Percentiles rank a stretch among this genome's conserved stretches.
Conservation (phyloP, 2,113 vertebrate species). For the Plestiodon gilberti region DNA sequence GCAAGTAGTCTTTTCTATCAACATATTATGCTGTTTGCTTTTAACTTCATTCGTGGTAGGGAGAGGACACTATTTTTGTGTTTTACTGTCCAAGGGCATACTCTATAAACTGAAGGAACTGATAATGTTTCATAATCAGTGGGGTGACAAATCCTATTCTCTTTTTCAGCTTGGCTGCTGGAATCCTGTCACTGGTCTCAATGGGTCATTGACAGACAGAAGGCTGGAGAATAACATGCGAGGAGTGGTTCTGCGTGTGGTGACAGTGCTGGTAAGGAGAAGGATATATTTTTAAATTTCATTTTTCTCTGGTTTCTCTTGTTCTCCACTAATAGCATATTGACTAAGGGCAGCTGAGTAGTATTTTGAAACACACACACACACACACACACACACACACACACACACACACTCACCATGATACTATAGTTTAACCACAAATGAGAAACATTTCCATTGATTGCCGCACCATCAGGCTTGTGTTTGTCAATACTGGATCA, state of each 20-base stretch:
- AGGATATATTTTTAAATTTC: neutral
- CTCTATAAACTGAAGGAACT: neutral
- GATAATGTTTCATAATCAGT: neutral
- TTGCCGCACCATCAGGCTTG: constrained; percentile 31
- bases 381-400: neutral
- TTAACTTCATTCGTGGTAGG: no score
- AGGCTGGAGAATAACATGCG: constrained; percentile 98
- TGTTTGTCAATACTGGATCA: constrained; percentile 65
- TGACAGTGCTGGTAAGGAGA: constrained; percentile 92
- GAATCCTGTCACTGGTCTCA: constrained; percentile 94
- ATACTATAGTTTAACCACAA: constrained; percentile 66
- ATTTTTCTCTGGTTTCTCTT: constrained; percentile 11
- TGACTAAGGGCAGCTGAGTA: constrained; percentile 70
- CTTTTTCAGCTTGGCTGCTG: constrained; percentile 93
- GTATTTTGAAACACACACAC: constrained; percentile 70
- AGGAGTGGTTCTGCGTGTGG: constrained; percentile 94
- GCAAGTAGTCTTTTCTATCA: no score
- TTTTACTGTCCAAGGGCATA: no score
- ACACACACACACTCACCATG: neutral
- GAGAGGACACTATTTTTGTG: no score
- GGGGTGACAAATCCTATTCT: constrained; percentile 34
- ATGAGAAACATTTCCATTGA: constrained; percentile 57
- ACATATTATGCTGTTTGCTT: no score
- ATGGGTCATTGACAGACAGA: constrained; percentile 94
- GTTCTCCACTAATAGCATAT: constrained; percentile 76